Conservation (phyloP, 2,113 vertebrate genomes). For the Zonotrichia leucophrys region DNA sequence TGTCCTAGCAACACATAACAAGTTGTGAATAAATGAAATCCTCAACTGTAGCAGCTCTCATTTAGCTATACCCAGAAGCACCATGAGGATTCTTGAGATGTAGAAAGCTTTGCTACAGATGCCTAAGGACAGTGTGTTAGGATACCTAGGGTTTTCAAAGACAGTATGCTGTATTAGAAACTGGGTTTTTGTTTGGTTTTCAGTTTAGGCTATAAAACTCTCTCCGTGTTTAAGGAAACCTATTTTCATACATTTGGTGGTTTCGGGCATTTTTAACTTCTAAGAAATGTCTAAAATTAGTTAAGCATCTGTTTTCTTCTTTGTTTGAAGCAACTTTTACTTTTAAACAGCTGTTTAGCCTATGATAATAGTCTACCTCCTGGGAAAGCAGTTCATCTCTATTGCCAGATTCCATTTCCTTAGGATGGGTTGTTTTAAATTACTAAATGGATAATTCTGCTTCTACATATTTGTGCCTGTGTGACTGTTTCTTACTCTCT, state of each 20-base stretch:
- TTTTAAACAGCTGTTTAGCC: constrained; percentile 34
- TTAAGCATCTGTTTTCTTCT: constrained; percentile 45
- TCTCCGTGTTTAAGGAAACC: neutral
- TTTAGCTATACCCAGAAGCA: neutral
- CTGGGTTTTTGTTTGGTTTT: neutral
- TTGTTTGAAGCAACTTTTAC: neutral
- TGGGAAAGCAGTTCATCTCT: neutral
- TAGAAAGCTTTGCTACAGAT: neutral
- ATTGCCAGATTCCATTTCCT: constrained; percentile 12
- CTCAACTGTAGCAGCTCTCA: neutral
- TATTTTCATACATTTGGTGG: neutral
- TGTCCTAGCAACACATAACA: neutral
- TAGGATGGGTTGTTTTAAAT: neutral
- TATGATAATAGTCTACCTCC: constrained; percentile 3
- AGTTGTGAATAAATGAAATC: constrained; percentile 13
- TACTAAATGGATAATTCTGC: neutral
- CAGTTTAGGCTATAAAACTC: neutral
- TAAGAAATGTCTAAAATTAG: constrained; percentile 7
- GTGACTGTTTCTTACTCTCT: neutral
- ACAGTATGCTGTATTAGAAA: neutral
- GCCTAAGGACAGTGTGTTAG: neutral
- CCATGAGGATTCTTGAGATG: constrained; percentile 1
- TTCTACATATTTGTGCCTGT: neutral
- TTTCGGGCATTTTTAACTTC: neutral
- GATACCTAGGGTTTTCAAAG: neutral